Percentiles rank a stretch among this genome's conserved stretches.
Conservation (phyloP, 2,888 invertebrate species). For the Magallana nippona region DNA sequence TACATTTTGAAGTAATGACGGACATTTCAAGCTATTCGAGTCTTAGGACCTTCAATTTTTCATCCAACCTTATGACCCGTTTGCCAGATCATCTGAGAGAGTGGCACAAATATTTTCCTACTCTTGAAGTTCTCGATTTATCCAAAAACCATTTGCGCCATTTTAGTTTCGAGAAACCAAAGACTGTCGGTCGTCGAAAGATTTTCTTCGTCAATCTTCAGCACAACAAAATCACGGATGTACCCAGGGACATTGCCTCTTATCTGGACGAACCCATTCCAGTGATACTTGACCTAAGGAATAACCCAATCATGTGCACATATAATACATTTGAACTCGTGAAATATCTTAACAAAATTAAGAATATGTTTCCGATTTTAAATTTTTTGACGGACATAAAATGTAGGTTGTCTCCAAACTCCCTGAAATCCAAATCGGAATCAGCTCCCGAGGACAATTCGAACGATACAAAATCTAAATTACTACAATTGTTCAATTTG, state of each 20-base stretch:
- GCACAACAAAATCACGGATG: constrained; percentile 9
- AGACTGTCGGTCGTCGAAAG: not conserved
- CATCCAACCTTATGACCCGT: constrained; percentile 21
- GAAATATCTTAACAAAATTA: constrained; percentile 6
- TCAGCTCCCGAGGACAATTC: not conserved
- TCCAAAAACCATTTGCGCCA: constrained; percentile 21
- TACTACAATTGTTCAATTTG: constrained; percentile 1
- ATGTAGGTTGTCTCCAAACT: not conserved
- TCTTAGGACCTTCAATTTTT: constrained; percentile 36
- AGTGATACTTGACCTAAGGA: constrained; percentile 25
- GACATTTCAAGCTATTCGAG: not conserved
- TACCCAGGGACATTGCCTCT: constrained; percentile 2
- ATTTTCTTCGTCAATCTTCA: constrained; percentile 25
- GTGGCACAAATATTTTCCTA: constrained; percentile 40
- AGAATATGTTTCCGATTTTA: not conserved
- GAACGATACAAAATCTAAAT: not conserved
- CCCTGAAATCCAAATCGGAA: not conserved
- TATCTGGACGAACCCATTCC: not conserved
- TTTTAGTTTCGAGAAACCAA: constrained; percentile 11
- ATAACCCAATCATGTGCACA: constrained; percentile 34
- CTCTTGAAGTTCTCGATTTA: constrained; percentile 34
- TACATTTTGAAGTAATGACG: constrained; percentile 30
- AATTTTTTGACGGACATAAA: constrained; percentile 1
- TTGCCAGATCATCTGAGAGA: not conserved
- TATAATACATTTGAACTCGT: constrained; percentile 24